Evolutionary conservation across 2,113 vertebrate genomes (phyloP).

Genomic region (Chloroceryle aenea): DNA sequence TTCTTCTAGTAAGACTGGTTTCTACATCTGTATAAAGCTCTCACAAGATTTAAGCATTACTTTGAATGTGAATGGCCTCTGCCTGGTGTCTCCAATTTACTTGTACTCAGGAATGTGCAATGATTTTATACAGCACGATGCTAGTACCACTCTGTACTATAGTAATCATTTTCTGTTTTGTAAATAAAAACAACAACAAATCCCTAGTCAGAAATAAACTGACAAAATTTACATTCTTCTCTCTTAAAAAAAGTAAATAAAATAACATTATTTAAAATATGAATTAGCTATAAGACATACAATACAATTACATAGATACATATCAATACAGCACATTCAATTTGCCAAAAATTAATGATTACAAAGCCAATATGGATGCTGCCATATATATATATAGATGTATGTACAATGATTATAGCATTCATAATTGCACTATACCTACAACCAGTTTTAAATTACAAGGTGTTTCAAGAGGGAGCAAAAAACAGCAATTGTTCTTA

Average conservation of each 20-base stretch:
- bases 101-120: constrained; percentile 78
- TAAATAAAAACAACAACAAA: constrained; percentile 83
- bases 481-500: constrained; percentile 58
- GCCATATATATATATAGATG: constrained; percentile 83
- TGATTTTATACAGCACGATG: constrained; percentile 79
- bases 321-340: constrained; percentile 95
- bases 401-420: constrained; percentile 93
- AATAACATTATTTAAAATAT: constrained; percentile 92
- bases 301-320: constrained; percentile 96
- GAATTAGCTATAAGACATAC: constrained; percentile 92
- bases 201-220: constrained; percentile 86
- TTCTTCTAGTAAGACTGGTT: constrained; percentile 46
- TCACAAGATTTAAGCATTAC: constrained; percentile 44
- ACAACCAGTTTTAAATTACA: constrained; percentile 87
- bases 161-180: constrained; percentile 74
- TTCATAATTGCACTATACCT: constrained; percentile 93
- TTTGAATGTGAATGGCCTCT: constrained; percentile 61
- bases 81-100: constrained; percentile 68
- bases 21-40: constrained; percentile 61
- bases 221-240: constrained; percentile 89
- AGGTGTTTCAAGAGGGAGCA: constrained; percentile 78
- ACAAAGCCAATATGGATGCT: constrained; percentile 92
- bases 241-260: constrained; percentile 87
- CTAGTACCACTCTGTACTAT: constrained; percentile 81
- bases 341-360: constrained; percentile 92